Conservation (phyloP, 1,140 invertebrate genomes). For the Tetranychus urticae region DNA sequence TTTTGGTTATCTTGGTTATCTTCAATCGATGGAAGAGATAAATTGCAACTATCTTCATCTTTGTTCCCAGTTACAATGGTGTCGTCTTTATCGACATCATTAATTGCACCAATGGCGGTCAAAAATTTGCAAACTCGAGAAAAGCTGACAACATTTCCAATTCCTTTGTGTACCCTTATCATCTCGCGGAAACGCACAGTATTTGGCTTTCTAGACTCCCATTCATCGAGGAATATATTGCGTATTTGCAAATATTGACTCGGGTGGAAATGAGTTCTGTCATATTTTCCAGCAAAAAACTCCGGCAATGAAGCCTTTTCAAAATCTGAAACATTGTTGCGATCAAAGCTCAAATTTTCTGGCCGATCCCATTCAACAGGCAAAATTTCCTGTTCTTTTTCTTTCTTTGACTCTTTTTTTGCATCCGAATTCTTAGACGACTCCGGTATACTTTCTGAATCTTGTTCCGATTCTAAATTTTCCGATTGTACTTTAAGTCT, state of each 20-base stretch:
- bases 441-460: too few species aligned
- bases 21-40: background rate
- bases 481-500: too few species aligned
- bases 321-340: background rate
- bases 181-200: background rate
- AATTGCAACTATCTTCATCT: background rate
- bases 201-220: background rate
- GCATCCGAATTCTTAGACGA: background rate
- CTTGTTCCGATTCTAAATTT: too few species aligned
- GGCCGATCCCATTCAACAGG: background rate
- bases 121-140: background rate
- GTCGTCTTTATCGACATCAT: background rate
- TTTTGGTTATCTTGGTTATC: background rate
- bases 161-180: background rate
- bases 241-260: background rate
- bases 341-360: background rate
- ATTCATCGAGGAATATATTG: background rate
- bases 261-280: background rate
- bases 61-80: background rate
- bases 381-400: background rate
- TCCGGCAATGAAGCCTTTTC: background rate
- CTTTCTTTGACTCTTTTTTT: background rate
- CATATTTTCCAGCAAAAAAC: background rate
- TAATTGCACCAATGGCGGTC: background rate
- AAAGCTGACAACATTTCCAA: background rate